Conservation (phyloP, 2,888 invertebrate species). For the Celastrina argiolus region DNA sequence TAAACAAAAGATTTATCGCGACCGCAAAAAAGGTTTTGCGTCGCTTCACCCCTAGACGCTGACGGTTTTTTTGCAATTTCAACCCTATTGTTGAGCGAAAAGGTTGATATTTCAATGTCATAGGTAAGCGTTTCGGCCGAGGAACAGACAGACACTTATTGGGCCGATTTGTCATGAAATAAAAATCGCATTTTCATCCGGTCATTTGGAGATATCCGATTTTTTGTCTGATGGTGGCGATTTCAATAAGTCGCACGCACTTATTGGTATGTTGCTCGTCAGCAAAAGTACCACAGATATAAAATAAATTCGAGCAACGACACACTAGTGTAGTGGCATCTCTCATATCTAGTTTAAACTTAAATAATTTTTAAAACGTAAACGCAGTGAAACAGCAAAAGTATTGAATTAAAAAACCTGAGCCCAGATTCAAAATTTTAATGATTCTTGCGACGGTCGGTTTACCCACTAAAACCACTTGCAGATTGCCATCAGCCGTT, state of each 20-base stretch:
- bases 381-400: too few species aligned
- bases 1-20: conserved; percentile 21
- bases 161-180: conserved; percentile 57
- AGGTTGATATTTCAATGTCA: conserved; percentile 24
- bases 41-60: conserved; percentile 16
- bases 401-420: too few species aligned
- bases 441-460: too few species aligned
- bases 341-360: too few species aligned
- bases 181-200: conserved; percentile 47
- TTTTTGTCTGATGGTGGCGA: background rate
- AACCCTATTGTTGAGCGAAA: conserved; percentile 21
- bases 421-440: too few species aligned
- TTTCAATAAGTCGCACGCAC: background rate
- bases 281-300: background rate
- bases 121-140: conserved; percentile 23
- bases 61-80: conserved; percentile 24
- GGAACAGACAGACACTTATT: conserved; percentile 40
- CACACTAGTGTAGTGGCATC: too few species aligned
- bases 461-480: too few species aligned
- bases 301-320: too few species aligned
- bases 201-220: conserved; percentile 41
- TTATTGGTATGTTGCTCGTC: background rate
- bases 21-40: conserved; percentile 14
- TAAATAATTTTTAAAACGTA: too few species aligned
- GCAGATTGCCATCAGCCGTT: too few species aligned